Conservation (phyloP, 2,888 invertebrate genomes). For the Caenorhabditis imperialis region DNA sequence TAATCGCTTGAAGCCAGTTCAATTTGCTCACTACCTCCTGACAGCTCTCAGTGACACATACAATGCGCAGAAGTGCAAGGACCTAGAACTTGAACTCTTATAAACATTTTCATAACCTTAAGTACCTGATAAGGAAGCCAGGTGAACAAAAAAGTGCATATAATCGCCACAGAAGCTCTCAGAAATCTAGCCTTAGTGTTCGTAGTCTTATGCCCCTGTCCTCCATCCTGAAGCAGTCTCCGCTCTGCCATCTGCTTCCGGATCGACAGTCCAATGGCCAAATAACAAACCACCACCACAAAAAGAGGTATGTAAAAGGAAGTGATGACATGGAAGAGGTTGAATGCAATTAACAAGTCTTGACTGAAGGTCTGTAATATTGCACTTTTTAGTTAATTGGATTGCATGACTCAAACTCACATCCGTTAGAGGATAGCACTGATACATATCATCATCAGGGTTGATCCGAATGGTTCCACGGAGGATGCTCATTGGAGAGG, state of each 20-base stretch:
- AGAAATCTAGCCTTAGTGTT: constrained; percentile 69
- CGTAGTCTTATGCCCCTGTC: constrained; percentile 48
- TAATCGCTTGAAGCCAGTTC: constrained; percentile 72
- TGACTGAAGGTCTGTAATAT: constrained; percentile 54
- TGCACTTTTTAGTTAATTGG: no score
- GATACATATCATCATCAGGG: constrained; percentile 56
- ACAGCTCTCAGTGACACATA: constrained; percentile 67
- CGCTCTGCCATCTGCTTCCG: constrained; percentile 63
- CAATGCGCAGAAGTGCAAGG: constrained; percentile 69
- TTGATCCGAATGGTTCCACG: constrained; percentile 60
- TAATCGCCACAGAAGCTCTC: constrained; percentile 69
- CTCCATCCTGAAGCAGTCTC: constrained; percentile 55
- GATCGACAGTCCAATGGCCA: constrained; percentile 67
- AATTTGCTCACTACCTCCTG: constrained; percentile 61
- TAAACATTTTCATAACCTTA: background rate
- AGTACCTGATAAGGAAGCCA: constrained; percentile 71
- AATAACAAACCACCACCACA: constrained; percentile 69
- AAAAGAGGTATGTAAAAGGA: constrained; percentile 72
- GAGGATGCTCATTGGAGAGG: constrained; percentile 67
- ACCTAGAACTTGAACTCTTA: constrained; percentile 55
- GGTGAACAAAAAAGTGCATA: constrained; percentile 70
- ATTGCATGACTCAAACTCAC: constrained; percentile 45
- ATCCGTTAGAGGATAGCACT: constrained; percentile 66
- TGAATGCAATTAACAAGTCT: constrained; percentile 62
- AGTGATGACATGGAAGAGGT: constrained; percentile 71